Evolutionary conservation across 2,797 vertebrate genomes (phyloP).

Genomic region (Arrhamphus sclerolepis): DNA sequence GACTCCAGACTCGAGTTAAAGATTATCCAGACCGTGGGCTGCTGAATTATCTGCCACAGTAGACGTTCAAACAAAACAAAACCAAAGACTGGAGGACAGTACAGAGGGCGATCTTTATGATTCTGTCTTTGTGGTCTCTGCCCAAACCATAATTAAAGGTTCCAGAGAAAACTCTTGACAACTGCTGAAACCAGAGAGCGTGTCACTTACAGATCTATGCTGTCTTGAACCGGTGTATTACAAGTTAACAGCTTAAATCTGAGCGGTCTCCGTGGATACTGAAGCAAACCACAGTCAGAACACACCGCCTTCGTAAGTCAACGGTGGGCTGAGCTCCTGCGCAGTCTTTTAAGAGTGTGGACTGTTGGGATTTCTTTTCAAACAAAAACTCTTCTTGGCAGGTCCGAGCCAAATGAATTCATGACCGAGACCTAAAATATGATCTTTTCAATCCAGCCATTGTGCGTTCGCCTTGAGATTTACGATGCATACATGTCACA

Average conservation of each 20-base stretch:
- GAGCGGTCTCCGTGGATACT: conserved; percentile 37
- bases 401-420: conserved; percentile 17
- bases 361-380: conserved; percentile 20
- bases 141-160: conserved; percentile 60
- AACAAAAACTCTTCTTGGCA: conserved; percentile 25
- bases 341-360: conserved; percentile 11
- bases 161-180: conserved; percentile 45
- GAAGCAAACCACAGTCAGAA: conserved; percentile 49
- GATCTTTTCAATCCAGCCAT: conserved; percentile 15
- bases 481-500: conserved; percentile 6
- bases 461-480: conserved; percentile 20
- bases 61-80: conserved; percentile 47
- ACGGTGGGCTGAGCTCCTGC: conserved; percentile 26
- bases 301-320: conserved; percentile 40
- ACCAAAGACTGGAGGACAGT: conserved; percentile 22
- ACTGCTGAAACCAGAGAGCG: conserved; percentile 56
- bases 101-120: conserved; percentile 25
- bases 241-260: conserved; percentile 21
- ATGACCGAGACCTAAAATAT: conserved; percentile 27
- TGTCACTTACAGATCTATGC: conserved; percentile 48
- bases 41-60: conserved; percentile 59
- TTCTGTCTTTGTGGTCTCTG: conserved; percentile 52
- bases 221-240: conserved; percentile 43
- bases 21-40: conserved; percentile 57
- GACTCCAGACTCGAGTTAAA: conserved; percentile 51